Percentiles rank a stretch among this genome's conserved stretches.
phyloP scores from a whole-genome alignment of 2,797 vertebrate genomes.

The Varecia variegata region DNA sequence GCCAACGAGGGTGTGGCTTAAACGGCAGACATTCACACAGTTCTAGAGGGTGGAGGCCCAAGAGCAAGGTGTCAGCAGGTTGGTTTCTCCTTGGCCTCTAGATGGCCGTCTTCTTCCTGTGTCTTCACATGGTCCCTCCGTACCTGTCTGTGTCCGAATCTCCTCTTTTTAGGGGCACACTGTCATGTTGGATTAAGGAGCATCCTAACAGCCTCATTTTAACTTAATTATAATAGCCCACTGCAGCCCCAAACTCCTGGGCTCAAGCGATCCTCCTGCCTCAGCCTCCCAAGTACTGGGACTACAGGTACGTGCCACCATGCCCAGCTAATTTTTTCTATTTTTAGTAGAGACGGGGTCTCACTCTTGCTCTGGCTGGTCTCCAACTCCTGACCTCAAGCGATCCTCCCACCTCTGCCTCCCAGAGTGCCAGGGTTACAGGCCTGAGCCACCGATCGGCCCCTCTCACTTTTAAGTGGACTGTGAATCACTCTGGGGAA shows the following conservation, averaged over 20 bases:
- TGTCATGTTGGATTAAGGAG: no score
- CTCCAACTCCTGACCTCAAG: no score
- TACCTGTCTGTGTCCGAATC: neutral
- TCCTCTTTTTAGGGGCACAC: neutral
- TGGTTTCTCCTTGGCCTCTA: no score
- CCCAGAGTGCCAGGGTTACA: no score
- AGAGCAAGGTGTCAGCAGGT: neutral
- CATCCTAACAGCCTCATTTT: neutral
- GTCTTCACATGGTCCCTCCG: neutral
- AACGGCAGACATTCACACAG: neutral
- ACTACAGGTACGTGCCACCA: rapidly evolving
- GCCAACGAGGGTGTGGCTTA: rapidly evolving
- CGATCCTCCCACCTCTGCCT: no score
- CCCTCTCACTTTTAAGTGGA: neutral
- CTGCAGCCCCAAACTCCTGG: no score
- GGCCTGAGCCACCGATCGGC: no score
- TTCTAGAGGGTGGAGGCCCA: neutral
- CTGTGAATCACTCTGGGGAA: neutral
- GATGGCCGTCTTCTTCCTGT: rapidly evolving
- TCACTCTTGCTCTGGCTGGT: no score
- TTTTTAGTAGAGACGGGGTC: no score
- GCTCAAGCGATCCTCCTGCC: no score
- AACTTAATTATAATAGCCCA: neutral
- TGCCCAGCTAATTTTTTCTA: no score
- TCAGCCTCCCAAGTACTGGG: no score